phyloP scores from a whole-genome alignment of 2,888 invertebrate genomes.

The Invenusta paracnida region DNA sequence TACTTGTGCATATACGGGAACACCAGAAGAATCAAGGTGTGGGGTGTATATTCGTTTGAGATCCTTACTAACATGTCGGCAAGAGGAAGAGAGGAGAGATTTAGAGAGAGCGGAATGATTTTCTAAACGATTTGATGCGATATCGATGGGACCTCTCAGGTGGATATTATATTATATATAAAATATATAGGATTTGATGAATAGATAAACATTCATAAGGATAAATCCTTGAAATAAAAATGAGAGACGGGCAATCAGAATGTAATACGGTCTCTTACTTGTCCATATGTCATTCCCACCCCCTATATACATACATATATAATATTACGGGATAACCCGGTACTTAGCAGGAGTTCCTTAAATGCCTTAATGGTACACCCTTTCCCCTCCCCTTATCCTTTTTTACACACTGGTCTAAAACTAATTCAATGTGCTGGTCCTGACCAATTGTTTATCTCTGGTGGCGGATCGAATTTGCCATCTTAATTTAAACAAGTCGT shows the following conservation, averaged over 20 bases:
- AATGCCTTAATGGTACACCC: no score
- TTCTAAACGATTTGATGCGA: not conserved
- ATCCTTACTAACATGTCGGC: no score
- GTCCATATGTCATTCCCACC: constrained; percentile 8
- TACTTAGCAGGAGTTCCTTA: not conserved
- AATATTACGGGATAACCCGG: not conserved
- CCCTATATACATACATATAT: not conserved
- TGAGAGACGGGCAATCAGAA: not conserved
- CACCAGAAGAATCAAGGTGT: no score
- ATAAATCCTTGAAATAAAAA: constrained; percentile 10
- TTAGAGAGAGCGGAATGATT: no score
- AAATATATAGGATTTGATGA: no score
- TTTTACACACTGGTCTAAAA: not conserved
- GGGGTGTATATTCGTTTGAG: no score
- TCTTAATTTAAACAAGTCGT: constrained; percentile 19
- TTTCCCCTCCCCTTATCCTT: not conserved
- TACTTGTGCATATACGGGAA: not conserved
- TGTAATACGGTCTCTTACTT: not conserved
- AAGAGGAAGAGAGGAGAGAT: no score
- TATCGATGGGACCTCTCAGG: no score
- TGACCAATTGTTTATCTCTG: not conserved
- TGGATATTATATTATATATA: no score
- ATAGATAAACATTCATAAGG: constrained; percentile 11
- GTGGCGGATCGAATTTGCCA: not conserved
- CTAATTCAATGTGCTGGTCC: not conserved